These are phyloP conservation scores for Drosophila pseudoananassae DNA, from an alignment of 1,140 invertebrate species.

Conservation along the genomic window DNA sequence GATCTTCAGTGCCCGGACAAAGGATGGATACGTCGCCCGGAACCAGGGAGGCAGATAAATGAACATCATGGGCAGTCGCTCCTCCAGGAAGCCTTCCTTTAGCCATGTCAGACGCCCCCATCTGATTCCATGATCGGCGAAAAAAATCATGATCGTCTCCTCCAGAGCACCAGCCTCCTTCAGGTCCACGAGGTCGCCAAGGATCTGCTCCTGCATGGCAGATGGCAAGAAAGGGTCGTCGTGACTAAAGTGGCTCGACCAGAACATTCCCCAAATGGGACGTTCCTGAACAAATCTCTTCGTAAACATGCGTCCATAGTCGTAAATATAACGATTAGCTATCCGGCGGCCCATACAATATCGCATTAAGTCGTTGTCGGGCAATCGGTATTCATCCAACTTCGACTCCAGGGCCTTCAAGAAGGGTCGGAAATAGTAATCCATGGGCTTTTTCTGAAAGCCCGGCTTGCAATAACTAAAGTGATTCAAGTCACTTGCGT, in stretches of 20 bases:
- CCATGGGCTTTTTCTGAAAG: conserved; percentile 90
- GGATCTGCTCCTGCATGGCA: conserved; percentile 87
- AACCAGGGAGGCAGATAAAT: conserved; percentile 91
- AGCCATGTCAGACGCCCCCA: conserved; percentile 89
- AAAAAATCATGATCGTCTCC: conserved; percentile 89
- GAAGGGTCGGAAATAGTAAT: conserved; percentile 92
- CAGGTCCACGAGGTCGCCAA: conserved; percentile 86
- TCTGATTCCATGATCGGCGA: conserved; percentile 96
- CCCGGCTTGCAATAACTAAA: conserved; percentile 92
- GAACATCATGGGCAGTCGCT: conserved; percentile 93
- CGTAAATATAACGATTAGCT: conserved; percentile 85
- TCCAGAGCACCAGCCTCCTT: conserved; percentile 86
- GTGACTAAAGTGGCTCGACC: conserved; percentile 91
- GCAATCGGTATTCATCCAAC: conserved; percentile 19
- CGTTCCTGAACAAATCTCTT: conserved; percentile 66
- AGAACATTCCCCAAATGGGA: conserved; percentile 91
- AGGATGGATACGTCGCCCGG: conserved; percentile 86
- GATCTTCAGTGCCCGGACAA: conserved; percentile 87
- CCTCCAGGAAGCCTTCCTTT: conserved; percentile 92
- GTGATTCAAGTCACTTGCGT: conserved; percentile 88
- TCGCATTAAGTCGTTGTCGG: conserved; percentile 8
- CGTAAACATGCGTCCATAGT: conserved; percentile 86
- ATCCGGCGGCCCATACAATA: conserved; percentile 86
- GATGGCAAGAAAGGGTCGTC: conserved; percentile 89
- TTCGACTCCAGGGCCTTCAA: conserved; percentile 86